A percentile compares a stretch with the other conserved stretches of the same genome.
These are phyloP conservation scores for Drosophila nasuta DNA, from an alignment of 1,140 invertebrate species.

Conservation along the genomic window DNA sequence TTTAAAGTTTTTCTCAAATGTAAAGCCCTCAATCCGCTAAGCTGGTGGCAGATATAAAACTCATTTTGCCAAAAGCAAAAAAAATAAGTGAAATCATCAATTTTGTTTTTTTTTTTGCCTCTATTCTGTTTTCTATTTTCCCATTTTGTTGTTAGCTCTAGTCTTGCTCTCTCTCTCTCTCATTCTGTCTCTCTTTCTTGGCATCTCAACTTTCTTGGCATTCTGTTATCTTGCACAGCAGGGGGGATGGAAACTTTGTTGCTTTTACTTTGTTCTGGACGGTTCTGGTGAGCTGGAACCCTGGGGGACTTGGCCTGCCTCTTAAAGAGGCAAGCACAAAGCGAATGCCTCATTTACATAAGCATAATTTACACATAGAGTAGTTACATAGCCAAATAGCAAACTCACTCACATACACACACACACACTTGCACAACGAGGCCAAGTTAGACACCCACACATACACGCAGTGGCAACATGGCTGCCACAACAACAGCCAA, in stretches of 20 bases:
- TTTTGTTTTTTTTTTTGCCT: conserved; percentile 46
- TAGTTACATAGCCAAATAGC: conserved; percentile 73
- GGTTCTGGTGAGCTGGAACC: neutral
- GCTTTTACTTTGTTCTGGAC: conserved; percentile 30
- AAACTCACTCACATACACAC: conserved; percentile 13
- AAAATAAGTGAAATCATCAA: conserved; percentile 82
- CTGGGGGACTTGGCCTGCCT: conserved; percentile 28
- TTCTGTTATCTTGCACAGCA: conserved; percentile 54
- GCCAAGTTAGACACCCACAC: conserved; percentile 31
- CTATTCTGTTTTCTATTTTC: conserved; percentile 6
- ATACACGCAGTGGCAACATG: conserved; percentile 5
- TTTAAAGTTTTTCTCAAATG: conserved; percentile 15
- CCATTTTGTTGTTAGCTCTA: conserved; percentile 8
- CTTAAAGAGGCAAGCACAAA: conserved; percentile 50
- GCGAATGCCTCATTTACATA: conserved; percentile 75
- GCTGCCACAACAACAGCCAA: conserved; percentile 56
- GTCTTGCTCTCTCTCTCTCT: neutral
- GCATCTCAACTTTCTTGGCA: conserved; percentile 38
- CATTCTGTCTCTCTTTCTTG: too few relatives aligned
- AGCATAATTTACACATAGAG: conserved; percentile 83
- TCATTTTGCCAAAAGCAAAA: conserved; percentile 38
- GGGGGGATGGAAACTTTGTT: conserved; percentile 73
- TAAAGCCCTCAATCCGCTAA: conserved; percentile 17
- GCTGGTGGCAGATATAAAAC: conserved; percentile 58
- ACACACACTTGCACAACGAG: conserved; percentile 5